phyloP scores from a whole-genome alignment of 2,797 vertebrate species.

The Mus spretus region DNA sequence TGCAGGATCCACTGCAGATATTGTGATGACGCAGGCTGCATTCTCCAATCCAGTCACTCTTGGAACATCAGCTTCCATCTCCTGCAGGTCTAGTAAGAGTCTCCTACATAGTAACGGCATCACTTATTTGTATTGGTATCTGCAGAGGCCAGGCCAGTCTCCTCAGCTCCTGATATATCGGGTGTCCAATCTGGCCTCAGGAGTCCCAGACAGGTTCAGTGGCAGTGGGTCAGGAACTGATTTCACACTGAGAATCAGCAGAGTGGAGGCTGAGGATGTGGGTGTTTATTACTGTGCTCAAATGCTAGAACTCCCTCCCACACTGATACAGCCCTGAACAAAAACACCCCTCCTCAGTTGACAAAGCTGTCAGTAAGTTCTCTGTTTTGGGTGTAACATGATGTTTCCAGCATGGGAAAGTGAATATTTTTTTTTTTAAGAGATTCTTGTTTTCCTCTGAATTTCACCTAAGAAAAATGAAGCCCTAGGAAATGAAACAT shows the following conservation, averaged over 20 bases:
- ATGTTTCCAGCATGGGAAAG: no score
- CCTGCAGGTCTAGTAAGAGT: not conserved
- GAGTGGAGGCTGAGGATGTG: not conserved
- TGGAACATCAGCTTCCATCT: not conserved
- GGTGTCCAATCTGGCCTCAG: accelerated
- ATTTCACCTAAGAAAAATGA: no score
- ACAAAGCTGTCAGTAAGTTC: no score
- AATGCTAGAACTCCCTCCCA: accelerated
- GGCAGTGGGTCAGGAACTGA: not conserved
- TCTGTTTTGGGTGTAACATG: no score
- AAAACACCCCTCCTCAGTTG: not conserved
- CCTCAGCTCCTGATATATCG: not conserved
- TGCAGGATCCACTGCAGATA: not conserved
- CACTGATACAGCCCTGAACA: not conserved
- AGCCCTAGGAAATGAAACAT: no score
- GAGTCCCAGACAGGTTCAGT: not conserved
- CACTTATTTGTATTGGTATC: not conserved
- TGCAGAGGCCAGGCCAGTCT: not conserved
- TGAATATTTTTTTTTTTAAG: not conserved
- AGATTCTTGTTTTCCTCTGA: no score
- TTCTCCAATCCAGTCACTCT: accelerated
- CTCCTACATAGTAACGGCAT: not conserved
- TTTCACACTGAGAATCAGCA: not conserved
- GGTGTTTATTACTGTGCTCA: not conserved
- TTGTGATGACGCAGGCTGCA: not conserved